Evolutionary conservation across 2,888 invertebrate genomes (phyloP).

Genomic region (Litoditis marina): DNA sequence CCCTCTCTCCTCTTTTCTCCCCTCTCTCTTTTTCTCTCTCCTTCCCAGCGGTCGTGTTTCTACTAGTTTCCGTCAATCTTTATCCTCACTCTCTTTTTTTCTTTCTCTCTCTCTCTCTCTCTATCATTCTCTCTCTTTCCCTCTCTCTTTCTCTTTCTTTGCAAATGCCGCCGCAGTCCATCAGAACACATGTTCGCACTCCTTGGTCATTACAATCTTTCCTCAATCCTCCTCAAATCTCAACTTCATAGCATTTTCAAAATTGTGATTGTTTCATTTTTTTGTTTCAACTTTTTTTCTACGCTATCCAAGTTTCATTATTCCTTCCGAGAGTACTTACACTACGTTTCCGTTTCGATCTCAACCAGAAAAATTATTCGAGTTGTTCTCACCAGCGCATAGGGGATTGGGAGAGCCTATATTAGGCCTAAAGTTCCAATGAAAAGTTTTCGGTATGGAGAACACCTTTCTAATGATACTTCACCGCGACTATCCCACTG

Average conservation of each 20-base stretch:
- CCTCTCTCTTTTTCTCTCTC: neutral
- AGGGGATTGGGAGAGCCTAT: too few relatives aligned
- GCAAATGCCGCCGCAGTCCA: too few relatives aligned
- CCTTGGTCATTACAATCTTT: too few relatives aligned
- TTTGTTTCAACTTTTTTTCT: neutral
- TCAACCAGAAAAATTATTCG: neutral
- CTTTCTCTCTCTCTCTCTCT: neutral
- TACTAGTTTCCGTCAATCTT: conserved; percentile 5
- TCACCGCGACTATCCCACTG: too few relatives aligned
- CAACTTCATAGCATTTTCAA: too few relatives aligned
- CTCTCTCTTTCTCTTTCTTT: neutral
- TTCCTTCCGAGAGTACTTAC: neutral
- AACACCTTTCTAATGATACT: too few relatives aligned
- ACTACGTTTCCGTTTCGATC: neutral
- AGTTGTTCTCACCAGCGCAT: conserved; percentile 1
- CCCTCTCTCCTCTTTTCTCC: conserved; percentile 11
- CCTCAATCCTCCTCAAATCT: too few relatives aligned
- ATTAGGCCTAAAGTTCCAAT: too few relatives aligned
- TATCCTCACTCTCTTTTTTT: neutral
- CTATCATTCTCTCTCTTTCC: neutral
- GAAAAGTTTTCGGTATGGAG: too few relatives aligned
- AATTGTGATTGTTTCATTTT: conserved; percentile 1
- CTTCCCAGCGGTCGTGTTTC: conserved; percentile 11
- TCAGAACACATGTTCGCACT: too few relatives aligned
- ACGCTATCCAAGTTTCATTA: neutral